These are phyloP conservation scores for Drosophila rubida DNA, from an alignment of 2,888 invertebrate genomes.

Conservation along the genomic window DNA sequence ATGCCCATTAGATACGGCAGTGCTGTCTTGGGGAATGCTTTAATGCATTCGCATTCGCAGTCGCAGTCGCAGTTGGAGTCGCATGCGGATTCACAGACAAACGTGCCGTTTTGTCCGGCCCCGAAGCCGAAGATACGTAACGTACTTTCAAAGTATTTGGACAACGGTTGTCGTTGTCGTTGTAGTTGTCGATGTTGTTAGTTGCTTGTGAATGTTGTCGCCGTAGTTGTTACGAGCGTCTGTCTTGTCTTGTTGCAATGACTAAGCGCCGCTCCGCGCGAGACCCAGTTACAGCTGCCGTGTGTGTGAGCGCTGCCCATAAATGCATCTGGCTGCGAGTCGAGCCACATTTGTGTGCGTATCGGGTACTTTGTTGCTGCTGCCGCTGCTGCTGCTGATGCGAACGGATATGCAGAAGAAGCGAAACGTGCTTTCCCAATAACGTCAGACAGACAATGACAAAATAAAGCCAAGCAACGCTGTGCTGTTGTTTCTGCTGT, in stretches of 20 bases:
- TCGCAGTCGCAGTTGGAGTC: slow-evolving; percentile 14
- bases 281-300: slow-evolving; percentile 46
- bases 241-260: slow-evolving; percentile 55
- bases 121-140: slow-evolving; percentile 29
- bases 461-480: slow-evolving; percentile 63
- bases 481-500: slow-evolving; percentile 33
- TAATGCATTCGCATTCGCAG: slow-evolving; percentile 15
- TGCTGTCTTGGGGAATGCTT: slow-evolving; percentile 17
- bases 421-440: slow-evolving; percentile 77
- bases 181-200: slow-evolving; percentile 12
- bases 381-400: slow-evolving; percentile 30
- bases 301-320: neutral
- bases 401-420: slow-evolving; percentile 68
- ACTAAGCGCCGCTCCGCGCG: slow-evolving; percentile 53
- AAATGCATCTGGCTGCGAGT: slow-evolving; percentile 13
- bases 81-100: slow-evolving; percentile 14
- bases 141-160: slow-evolving; percentile 53
- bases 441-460: slow-evolving; percentile 62
- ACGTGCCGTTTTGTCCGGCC: slow-evolving; percentile 42
- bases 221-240: slow-evolving; percentile 55
- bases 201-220: slow-evolving; percentile 52
- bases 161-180: slow-evolving; percentile 39
- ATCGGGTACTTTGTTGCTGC: slow-evolving; percentile 44
- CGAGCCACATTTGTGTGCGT: slow-evolving; percentile 45
- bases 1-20: slow-evolving; percentile 17